These are phyloP conservation scores for Brotula barbata DNA, from an alignment of 2,797 vertebrate genomes.

Conservation along the genomic window DNA sequence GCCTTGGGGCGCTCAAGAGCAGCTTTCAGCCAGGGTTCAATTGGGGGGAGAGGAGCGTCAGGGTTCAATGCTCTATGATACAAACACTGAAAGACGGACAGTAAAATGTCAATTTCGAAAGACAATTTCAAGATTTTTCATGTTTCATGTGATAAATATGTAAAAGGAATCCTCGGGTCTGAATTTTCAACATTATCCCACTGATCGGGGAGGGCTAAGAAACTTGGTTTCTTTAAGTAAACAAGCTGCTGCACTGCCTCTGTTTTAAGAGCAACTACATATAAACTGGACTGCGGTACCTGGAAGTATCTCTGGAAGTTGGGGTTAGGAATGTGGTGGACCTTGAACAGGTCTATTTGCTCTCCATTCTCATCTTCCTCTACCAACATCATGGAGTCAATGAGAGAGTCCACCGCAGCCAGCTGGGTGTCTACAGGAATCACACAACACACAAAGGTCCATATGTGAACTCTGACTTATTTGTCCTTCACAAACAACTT, in stretches of 20 bases:
- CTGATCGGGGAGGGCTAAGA: no score
- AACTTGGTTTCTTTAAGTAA: no score
- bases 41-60: conserved; percentile 80
- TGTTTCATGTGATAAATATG: no score
- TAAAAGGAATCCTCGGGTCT: no score
- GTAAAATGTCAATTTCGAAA: no score
- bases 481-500: neutral
- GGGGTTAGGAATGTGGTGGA: conserved; percentile 90
- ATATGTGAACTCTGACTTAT: neutral
- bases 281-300: conserved; percentile 71
- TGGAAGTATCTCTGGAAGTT: conserved; percentile 94
- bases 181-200: no score
- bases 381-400: conserved; percentile 93
- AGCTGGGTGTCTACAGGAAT: conserved; percentile 82
- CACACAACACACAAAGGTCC: conserved; percentile 9
- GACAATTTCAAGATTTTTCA: no score
- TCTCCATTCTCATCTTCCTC: conserved; percentile 79
- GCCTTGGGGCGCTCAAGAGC: conserved; percentile 82
- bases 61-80: conserved; percentile 88
- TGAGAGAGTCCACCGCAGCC: conserved; percentile 86
- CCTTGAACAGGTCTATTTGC: conserved; percentile 84
- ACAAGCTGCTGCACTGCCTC: no score
- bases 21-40: conserved; percentile 84
- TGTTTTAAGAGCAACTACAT: neutral
- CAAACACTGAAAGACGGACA: conserved; percentile 82